phyloP scores from a whole-genome alignment of 2,888 invertebrate species.

The Argyresthia albistria region DNA sequence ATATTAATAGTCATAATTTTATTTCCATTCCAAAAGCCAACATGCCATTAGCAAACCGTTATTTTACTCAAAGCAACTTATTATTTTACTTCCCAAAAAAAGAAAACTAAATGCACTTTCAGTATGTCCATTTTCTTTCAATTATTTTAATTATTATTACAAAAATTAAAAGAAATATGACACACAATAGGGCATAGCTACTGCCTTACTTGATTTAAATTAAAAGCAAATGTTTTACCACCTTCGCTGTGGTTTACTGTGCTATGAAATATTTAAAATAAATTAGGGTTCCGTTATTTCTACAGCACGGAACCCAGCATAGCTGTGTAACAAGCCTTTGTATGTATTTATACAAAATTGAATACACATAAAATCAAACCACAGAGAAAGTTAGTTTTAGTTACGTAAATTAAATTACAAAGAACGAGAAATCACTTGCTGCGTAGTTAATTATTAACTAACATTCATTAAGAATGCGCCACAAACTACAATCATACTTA shows the following conservation, averaged over 20 bases:
- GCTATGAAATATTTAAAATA: slow-evolving; percentile 7
- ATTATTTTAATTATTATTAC: slow-evolving; percentile 21
- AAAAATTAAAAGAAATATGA: slow-evolving; percentile 61
- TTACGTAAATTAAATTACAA: slow-evolving; percentile 14
- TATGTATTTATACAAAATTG: neutral
- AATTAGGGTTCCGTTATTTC: slow-evolving; percentile 10
- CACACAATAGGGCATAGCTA: slow-evolving; percentile 47
- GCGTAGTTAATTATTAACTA: neutral
- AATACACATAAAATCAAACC: slow-evolving; percentile 19
- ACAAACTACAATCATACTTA: slow-evolving; percentile 3
- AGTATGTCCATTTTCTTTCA: slow-evolving; percentile 52
- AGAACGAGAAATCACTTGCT: slow-evolving; percentile 6
- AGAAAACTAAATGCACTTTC: slow-evolving; percentile 57
- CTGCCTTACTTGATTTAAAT: slow-evolving; percentile 31
- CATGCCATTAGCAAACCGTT: slow-evolving; percentile 52
- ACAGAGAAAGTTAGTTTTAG: slow-evolving; percentile 40
- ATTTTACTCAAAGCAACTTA: slow-evolving; percentile 14
- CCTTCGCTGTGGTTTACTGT: slow-evolving; percentile 37
- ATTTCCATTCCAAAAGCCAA: slow-evolving; percentile 65
- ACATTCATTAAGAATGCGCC: slow-evolving; percentile 29
- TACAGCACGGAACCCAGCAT: no score
- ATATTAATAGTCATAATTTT: slow-evolving; percentile 28
- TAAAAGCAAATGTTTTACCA: slow-evolving; percentile 27
- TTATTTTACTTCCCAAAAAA: slow-evolving; percentile 22
- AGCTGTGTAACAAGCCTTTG: neutral